A percentile compares a stretch with the other conserved stretches of the same genome.
Conservation (phyloP, 2,888 invertebrate genomes). For the Flexamia atlantica region DNA sequence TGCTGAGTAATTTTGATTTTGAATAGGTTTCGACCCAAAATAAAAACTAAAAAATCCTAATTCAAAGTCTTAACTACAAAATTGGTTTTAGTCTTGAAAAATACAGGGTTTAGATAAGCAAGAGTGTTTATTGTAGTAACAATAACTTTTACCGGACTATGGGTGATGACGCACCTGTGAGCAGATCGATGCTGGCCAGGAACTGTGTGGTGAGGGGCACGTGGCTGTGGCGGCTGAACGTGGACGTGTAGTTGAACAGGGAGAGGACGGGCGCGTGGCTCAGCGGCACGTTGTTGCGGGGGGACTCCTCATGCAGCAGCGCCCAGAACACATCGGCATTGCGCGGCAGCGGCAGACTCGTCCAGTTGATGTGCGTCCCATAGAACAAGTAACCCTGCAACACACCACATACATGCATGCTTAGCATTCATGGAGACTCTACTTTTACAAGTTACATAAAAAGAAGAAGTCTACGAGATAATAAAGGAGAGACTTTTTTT, state of each 20-base stretch:
- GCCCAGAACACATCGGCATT: conserved; percentile 83
- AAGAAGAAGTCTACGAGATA: too few relatives aligned
- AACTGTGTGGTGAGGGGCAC: conserved; percentile 87
- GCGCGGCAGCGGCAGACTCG: conserved; percentile 84
- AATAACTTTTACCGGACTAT: too few relatives aligned
- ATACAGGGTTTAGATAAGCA: too few relatives aligned
- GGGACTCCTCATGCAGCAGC: conserved; percentile 91
- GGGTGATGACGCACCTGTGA: conserved; percentile 76
- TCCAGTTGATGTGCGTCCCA: conserved; percentile 82
- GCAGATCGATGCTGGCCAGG: conserved; percentile 78
- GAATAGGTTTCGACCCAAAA: too few relatives aligned
- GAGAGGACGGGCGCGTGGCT: conserved; percentile 80
- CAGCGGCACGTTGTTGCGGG: conserved; percentile 86
- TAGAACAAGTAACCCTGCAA: conserved; percentile 85
- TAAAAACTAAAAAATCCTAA: too few relatives aligned
- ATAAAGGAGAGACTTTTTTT: too few relatives aligned
- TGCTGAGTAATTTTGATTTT: too few relatives aligned
- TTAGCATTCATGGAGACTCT: too few relatives aligned
- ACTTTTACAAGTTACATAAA: not conserved
- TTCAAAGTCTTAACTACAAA: too few relatives aligned
- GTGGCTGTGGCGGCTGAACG: conserved; percentile 86
- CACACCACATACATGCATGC: too few relatives aligned
- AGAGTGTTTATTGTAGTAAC: too few relatives aligned
- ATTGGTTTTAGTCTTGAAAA: too few relatives aligned
- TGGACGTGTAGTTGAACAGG: conserved; percentile 88